phyloP scores from a whole-genome alignment of 1,140 invertebrate species.

The Plectrocnemia conspersa region DNA sequence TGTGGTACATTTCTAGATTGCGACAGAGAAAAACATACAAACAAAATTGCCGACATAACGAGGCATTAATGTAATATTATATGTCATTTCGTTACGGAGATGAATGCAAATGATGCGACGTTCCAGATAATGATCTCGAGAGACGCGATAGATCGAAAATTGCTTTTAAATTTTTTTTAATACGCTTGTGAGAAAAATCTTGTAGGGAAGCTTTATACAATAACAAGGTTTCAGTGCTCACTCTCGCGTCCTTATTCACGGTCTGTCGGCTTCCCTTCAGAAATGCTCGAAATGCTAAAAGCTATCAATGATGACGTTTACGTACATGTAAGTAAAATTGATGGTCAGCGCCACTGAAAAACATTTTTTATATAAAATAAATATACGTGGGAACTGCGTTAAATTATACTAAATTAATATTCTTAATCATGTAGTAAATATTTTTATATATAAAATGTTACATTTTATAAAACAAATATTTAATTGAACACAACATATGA shows the following conservation, averaged over 20 bases:
- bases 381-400: too few relatives aligned
- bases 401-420: too few relatives aligned
- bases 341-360: too few relatives aligned
- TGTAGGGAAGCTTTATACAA: slow-evolving; percentile 1
- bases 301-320: slow-evolving; percentile 7
- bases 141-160: slow-evolving; percentile 2
- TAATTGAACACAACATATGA: too few relatives aligned
- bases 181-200: not conserved
- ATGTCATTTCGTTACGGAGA: slow-evolving; percentile 9
- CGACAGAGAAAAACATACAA: slow-evolving; percentile 4
- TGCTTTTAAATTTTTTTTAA: not conserved
- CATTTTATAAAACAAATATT: too few relatives aligned
- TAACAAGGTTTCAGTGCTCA: not conserved
- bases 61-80: slow-evolving; percentile 19
- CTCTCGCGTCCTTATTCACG: slow-evolving; percentile 12
- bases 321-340: not conserved
- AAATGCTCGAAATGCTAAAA: slow-evolving; percentile 12
- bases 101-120: slow-evolving; percentile 21
- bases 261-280: slow-evolving; percentile 20
- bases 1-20: not conserved
- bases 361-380: too few relatives aligned
- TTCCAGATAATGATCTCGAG: slow-evolving; percentile 8
- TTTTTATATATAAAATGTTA: too few relatives aligned
- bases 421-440: too few relatives aligned
- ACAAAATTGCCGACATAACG: slow-evolving; percentile 11